Conservation (phyloP, 1,140 invertebrate genomes). For the Macrocentrus cingulum region DNA sequence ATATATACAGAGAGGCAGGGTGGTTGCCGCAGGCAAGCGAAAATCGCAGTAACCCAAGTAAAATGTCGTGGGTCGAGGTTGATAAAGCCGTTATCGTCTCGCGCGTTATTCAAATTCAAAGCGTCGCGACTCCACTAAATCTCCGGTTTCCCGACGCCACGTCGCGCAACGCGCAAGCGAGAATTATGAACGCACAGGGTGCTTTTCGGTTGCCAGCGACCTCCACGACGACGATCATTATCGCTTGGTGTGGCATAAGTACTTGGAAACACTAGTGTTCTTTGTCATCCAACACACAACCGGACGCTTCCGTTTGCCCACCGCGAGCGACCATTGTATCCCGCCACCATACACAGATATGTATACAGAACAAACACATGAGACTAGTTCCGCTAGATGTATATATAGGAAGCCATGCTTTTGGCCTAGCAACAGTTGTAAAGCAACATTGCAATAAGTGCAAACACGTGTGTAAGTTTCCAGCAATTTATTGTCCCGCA, state of each 20-base stretch:
- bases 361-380: neutral
- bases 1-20: neutral
- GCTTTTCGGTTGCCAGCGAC: constrained; percentile 8
- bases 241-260: too few species aligned
- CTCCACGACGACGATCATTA: too few species aligned
- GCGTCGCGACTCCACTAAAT: constrained; percentile 27
- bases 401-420: too few species aligned
- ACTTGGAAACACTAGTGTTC: too few species aligned
- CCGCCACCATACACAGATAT: too few species aligned
- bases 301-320: neutral
- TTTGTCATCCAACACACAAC: too few species aligned
- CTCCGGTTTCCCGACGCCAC: constrained; percentile 20
- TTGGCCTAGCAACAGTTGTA: too few species aligned
- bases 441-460: too few species aligned
- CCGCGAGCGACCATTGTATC: too few species aligned
- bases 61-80: constrained; percentile 25
- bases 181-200: constrained; percentile 25
- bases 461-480: too few species aligned
- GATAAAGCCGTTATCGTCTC: constrained; percentile 26
- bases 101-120: constrained; percentile 30
- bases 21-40: constrained; percentile 6
- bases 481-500: too few species aligned
- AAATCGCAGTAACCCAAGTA: constrained; percentile 21
- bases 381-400: too few species aligned
- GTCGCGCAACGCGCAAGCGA: constrained; percentile 15